Evolutionary conservation across 2,113 vertebrate species (phyloP).

Genomic region (Hoplias malabaricus): DNA sequence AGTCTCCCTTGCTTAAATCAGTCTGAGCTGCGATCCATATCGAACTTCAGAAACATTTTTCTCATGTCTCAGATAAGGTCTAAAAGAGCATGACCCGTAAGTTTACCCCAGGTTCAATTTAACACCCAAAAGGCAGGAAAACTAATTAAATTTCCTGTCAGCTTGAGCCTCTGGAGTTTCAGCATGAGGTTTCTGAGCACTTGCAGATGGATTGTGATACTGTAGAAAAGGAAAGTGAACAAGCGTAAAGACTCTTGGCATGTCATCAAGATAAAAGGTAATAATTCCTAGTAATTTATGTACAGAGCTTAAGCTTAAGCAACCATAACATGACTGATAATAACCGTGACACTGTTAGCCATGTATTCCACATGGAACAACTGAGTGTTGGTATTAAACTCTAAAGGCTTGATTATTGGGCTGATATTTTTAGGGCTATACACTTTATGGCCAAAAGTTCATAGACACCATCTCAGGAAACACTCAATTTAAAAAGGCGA

Average conservation of each 20-base stretch:
- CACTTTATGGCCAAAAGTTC: too few species aligned
- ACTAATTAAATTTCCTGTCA: slow-evolving; percentile 21
- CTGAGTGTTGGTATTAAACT: too few species aligned
- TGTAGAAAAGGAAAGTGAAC: neutral
- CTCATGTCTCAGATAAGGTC: neutral
- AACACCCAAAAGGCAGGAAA: neutral
- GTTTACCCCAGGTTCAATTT: slow-evolving; percentile 1
- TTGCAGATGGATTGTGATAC: neutral
- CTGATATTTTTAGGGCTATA: too few species aligned
- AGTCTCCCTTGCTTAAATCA: too few species aligned
- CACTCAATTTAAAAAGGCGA: too few species aligned
- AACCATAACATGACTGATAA: too few species aligned
- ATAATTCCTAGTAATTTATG: neutral
- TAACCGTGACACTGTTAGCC: too few species aligned
- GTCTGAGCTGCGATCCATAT: slow-evolving; percentile 11
- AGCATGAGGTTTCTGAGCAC: neutral
- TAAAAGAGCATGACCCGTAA: neutral
- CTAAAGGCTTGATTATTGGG: too few species aligned
- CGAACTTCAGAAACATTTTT: neutral
- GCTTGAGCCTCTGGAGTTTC: neutral
- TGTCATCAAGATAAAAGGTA: neutral
- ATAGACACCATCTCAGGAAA: too few species aligned
- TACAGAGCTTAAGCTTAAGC: neutral
- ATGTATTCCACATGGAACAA: too few species aligned
- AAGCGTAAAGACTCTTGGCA: neutral